These are phyloP conservation scores for Leucoma salicis DNA, from an alignment of 2,888 invertebrate genomes.

Conservation along the genomic window DNA sequence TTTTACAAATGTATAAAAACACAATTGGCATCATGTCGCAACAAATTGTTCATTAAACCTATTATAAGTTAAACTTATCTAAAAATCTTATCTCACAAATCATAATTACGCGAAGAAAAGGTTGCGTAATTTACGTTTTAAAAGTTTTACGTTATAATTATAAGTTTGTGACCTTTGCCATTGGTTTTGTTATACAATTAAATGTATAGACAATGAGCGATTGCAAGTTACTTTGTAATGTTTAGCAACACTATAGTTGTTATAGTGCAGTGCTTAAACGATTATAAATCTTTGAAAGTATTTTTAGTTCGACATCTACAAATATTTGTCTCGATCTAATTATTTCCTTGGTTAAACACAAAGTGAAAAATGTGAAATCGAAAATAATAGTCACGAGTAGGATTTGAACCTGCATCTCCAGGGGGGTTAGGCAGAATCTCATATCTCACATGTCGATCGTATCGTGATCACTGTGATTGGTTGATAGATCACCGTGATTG, in stretches of 20 bases:
- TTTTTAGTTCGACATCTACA: no score
- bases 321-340: no score
- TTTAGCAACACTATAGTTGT: conserved; percentile 9
- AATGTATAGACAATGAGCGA: conserved; percentile 18
- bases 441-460: no score
- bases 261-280: neutral
- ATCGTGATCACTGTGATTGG: no score
- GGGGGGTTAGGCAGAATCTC: no score
- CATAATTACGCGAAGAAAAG: conserved; percentile 29
- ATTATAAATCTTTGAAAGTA: no score
- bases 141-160: conserved; percentile 29
- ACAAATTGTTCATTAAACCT: conserved; percentile 12
- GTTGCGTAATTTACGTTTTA: conserved; percentile 24
- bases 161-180: conserved; percentile 29
- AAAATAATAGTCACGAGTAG: no score
- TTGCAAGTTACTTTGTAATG: conserved; percentile 3
- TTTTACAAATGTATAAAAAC: neutral
- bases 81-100: conserved; percentile 28
- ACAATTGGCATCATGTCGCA: neutral
- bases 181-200: conserved; percentile 22
- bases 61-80: conserved; percentile 11
- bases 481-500: no score
- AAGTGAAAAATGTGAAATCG: no score
- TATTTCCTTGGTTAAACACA: no score
- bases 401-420: no score